Conservation (phyloP, 2,797 vertebrate genomes). For the Thripadectes ignobilis region DNA sequence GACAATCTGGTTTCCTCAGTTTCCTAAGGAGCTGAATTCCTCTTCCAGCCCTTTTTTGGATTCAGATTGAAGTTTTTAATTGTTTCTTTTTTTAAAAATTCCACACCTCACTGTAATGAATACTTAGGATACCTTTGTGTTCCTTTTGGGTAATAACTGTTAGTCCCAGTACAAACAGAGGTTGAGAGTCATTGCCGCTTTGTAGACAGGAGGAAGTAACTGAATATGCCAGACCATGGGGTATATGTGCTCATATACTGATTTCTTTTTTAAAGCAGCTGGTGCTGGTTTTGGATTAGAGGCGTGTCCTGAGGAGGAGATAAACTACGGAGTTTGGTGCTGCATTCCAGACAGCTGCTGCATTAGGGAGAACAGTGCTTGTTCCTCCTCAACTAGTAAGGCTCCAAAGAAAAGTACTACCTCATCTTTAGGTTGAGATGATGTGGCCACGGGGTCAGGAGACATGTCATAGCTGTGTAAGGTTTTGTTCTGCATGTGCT, state of each 20-base stretch:
- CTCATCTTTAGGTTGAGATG: slow-evolving; percentile 35
- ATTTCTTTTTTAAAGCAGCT: not conserved
- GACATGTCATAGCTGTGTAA: not conserved
- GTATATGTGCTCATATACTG: not conserved
- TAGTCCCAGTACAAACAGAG: not conserved
- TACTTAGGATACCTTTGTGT: not conserved
- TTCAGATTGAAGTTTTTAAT: not conserved
- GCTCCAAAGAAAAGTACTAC: slow-evolving; percentile 61
- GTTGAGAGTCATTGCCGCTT: not conserved
- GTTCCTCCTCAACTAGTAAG: not conserved
- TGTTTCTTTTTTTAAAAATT: not conserved
- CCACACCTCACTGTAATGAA: not conserved
- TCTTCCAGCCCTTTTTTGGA: not conserved
- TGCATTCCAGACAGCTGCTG: not conserved
- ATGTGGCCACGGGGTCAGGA: not conserved
- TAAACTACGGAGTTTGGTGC: not conserved
- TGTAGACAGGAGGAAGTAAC: not conserved
- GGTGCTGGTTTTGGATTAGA: not conserved
- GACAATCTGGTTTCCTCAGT: slow-evolving; percentile 26
- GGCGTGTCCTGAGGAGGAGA: not conserved
- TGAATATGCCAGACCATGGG: not conserved
- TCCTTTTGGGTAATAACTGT: not conserved
- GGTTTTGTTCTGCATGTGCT: not conserved
- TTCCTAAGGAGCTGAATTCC: not conserved
- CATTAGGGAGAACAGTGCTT: not conserved